Conservation (phyloP, 1,140 invertebrate genomes). For the Rhagoletis zephyria region DNA sequence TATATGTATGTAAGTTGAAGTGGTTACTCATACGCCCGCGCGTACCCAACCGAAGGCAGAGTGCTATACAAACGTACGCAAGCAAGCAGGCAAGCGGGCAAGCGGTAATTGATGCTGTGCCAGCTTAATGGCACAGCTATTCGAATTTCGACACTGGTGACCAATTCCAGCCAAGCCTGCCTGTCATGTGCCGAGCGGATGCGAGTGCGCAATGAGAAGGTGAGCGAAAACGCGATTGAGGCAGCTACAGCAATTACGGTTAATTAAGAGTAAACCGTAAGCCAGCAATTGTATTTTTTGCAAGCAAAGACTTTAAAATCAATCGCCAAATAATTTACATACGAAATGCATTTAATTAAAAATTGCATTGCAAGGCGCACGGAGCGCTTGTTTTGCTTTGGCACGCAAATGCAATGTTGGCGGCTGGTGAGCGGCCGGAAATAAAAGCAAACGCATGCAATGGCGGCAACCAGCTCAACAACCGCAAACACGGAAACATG, state of each 20-base stretch:
- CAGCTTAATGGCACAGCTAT: not conserved
- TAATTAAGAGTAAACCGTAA: constrained; percentile 45
- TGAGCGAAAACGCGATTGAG: not conserved
- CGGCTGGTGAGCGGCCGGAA: not conserved
- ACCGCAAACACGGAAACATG: not conserved
- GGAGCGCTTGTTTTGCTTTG: not conserved
- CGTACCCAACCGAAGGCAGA: not conserved
- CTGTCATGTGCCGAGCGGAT: not conserved
- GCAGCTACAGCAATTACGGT: constrained; percentile 25
- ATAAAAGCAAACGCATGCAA: not conserved
- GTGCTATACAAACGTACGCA: not conserved
- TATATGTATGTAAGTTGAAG: not conserved
- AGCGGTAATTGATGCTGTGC: not conserved
- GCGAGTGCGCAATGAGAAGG: not conserved
- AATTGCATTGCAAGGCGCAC: not conserved
- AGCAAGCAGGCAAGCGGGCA: not conserved
- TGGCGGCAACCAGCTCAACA: not conserved
- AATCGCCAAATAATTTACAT: constrained; percentile 43
- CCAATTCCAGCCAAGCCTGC: not conserved
- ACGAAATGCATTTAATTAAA: constrained; percentile 50
- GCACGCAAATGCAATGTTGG: not conserved
- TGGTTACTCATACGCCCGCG: constrained; percentile 8
- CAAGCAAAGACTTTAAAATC: constrained; percentile 17
- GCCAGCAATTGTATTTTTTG: constrained; percentile 29
- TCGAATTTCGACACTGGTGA: not conserved